Evolutionary conservation across 2,113 vertebrate species (phyloP).

Genomic region (Sceloporus undulatus): DNA sequence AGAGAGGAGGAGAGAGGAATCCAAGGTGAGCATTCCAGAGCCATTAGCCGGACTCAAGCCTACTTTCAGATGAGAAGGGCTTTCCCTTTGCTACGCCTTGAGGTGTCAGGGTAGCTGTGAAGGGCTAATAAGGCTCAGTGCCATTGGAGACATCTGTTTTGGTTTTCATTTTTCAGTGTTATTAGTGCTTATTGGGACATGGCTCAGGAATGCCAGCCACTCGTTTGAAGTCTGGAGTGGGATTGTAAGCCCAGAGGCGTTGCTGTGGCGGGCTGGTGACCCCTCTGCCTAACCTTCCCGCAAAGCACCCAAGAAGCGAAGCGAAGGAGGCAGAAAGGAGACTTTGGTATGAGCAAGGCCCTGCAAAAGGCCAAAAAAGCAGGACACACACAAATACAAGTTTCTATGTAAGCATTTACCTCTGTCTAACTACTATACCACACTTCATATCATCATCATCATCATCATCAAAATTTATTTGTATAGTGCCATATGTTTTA

Average conservation of each 20-base stretch:
- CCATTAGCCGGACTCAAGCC: conserved; percentile 46
- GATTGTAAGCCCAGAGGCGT: conserved; percentile 82
- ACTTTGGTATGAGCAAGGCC: conserved; percentile 15
- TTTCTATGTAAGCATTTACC: no score
- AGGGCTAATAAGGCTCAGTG: conserved; percentile 82
- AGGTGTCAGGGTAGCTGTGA: conserved; percentile 81
- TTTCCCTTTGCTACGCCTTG: conserved; percentile 72
- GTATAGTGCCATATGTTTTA: no score
- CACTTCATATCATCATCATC: no score
- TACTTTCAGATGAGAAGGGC: conserved; percentile 69
- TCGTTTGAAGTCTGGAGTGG: conserved; percentile 83
- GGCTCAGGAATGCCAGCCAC: conserved; percentile 82
- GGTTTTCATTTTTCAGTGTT: conserved; percentile 87
- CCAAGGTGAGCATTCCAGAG: conserved; percentile 64
- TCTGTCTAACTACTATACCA: no score
- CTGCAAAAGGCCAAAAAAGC: background rate
- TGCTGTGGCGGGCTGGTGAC: conserved; percentile 80
- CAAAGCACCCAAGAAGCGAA: conserved; percentile 70
- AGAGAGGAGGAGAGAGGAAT: background rate
- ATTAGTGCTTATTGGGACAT: conserved; percentile 90
- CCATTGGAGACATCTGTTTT: conserved; percentile 88
- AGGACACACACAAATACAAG: background rate
- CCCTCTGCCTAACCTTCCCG: conserved; percentile 80
- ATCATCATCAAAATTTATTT: no score
- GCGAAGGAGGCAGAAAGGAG: background rate